Evolutionary conservation across 1,140 invertebrate genomes (phyloP), one percentile per base, ranked within the genome.

Genomic region (Aphidius gifuensis): DNA sequence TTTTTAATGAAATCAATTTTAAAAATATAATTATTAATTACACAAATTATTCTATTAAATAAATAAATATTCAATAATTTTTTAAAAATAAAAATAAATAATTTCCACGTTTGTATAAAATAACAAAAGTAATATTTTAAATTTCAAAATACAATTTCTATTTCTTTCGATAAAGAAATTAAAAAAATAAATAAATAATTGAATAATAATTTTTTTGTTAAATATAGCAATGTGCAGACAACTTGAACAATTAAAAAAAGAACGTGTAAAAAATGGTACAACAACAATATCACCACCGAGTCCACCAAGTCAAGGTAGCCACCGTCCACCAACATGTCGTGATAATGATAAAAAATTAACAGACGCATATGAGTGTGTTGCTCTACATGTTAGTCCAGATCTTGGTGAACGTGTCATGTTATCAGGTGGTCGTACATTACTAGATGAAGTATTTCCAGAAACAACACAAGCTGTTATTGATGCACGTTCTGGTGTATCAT

Each of bases 391-490:
- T 49, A 92, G 89, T 69, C 93, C 93, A 0, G 93, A 96, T 75
- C 82, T 96, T 11, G 92, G 93, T 1, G 92, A 95, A 71, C 77
- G 93, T 53, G 91, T 94, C 44, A 92, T 92, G 86, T 81, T 94
- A 2, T 92, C 90, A 53, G 92, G 91, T 0, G 91, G 92, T 64
- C 83, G 91, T 39, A 82, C 85, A 4, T 80, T 94, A 5, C 82
- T 94, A n/a, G 90, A 92, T 73, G 90, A 91, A 71, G 85, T 92
- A 32, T 96, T 96, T 74, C 93, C 93, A 1, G 93, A 96, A 77
- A 91, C 92, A 9, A 90, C 88, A 64, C 90, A 93, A 71, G 90
- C 90, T 0, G 84, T 93, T 48, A 87, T 93, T 80, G 92, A 94
- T 71, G 88, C 88, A 7, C 82, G 92, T 40, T 90, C 88, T 40